These are phyloP conservation scores for Acanthornis magna DNA, from an alignment of 2,797 vertebrate genomes.

Conservation along the genomic window DNA sequence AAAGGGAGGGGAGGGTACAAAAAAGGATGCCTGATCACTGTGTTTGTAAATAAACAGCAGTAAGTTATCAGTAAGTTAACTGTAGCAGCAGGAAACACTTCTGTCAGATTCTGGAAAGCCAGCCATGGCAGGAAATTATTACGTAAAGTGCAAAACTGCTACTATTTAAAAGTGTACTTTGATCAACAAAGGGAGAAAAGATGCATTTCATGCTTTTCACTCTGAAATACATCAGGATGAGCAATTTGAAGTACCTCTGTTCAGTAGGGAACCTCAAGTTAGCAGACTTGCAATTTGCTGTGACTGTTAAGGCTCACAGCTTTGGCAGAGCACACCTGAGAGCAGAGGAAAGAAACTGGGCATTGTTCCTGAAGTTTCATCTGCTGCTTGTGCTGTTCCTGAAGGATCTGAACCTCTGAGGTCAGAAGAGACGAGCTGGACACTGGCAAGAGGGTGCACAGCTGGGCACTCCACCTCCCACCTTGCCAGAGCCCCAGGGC, in stretches of 20 bases:
- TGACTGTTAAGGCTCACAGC: neutral
- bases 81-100: slow-evolving; percentile 34
- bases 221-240: neutral
- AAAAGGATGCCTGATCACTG: neutral
- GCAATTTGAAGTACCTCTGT: neutral
- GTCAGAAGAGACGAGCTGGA: neutral
- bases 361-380: neutral
- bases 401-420: neutral
- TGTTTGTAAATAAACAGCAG: slow-evolving; percentile 43
- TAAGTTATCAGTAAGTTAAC: slow-evolving; percentile 31
- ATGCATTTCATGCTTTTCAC: neutral
- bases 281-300: neutral
- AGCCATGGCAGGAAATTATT: slow-evolving; percentile 35
- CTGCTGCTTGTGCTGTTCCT: neutral
- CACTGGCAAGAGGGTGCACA: accelerated
- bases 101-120: slow-evolving; percentile 36
- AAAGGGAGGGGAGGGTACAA: neutral
- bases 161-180: slow-evolving; percentile 38
- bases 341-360: neutral
- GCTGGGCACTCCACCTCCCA: neutral
- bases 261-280: neutral
- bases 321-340: neutral
- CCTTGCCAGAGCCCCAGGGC: neutral
- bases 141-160: slow-evolving; percentile 17
- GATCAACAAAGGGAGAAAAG: slow-evolving; percentile 30